These are phyloP conservation scores for Pseudomugil tenellus DNA, from an alignment of 2,797 vertebrate species.

Conservation along the genomic window DNA sequence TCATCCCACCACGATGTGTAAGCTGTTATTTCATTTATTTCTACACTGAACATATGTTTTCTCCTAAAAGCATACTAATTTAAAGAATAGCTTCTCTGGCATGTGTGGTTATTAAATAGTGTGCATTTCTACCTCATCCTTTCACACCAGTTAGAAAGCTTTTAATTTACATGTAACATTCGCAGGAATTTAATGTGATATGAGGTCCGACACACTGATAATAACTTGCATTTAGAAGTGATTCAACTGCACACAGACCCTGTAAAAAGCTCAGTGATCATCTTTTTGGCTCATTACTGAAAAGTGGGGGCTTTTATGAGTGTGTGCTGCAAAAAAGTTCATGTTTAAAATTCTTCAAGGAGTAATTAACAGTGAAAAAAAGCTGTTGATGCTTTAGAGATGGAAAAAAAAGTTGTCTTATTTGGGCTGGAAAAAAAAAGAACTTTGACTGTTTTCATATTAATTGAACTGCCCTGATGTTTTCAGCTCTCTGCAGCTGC, in stretches of 20 bases:
- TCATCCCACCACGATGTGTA: slow-evolving; percentile 79
- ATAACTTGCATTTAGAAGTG: background rate
- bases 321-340: slow-evolving; percentile 23
- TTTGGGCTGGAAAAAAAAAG: background rate
- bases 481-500: slow-evolving; percentile 69
- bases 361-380: slow-evolving; percentile 10
- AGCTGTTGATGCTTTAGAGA: background rate
- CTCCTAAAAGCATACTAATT: background rate
- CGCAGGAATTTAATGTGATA: background rate
- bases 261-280: slow-evolving; percentile 17
- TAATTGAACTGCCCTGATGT: slow-evolving; percentile 11
- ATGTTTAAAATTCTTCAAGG: slow-evolving; percentile 18
- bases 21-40: slow-evolving; percentile 49
- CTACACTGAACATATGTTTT: slow-evolving; percentile 18
- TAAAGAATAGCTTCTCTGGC: slow-evolving; percentile 10
- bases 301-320: slow-evolving; percentile 55
- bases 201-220: background rate
- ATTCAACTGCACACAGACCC: slow-evolving; percentile 12
- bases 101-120: slow-evolving; percentile 1
- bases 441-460: slow-evolving; percentile 3
- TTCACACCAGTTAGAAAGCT: slow-evolving; percentile 30
- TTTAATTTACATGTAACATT: slow-evolving; percentile 11
- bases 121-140: slow-evolving; percentile 11
- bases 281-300: slow-evolving; percentile 45
- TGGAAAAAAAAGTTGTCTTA: background rate